These are phyloP conservation scores for Tenthredo livida DNA, from an alignment of 2,888 invertebrate genomes.

Conservation along the genomic window DNA sequence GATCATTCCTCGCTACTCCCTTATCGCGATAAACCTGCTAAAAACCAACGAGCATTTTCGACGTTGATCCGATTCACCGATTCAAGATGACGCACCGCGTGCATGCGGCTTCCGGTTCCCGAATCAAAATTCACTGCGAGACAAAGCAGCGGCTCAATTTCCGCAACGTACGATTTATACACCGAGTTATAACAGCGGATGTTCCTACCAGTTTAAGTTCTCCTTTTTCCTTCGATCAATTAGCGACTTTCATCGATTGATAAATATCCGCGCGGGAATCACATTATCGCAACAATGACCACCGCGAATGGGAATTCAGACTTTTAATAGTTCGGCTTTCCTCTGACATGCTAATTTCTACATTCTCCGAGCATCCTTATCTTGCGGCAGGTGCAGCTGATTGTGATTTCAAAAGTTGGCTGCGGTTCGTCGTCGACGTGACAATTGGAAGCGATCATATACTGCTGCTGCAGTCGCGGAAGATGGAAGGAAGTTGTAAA, in stretches of 20 bases:
- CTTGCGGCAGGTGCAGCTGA: neutral
- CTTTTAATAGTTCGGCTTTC: constrained; percentile 5
- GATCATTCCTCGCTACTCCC: neutral
- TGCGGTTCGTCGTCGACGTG: neutral
- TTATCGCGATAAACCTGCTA: too few species aligned
- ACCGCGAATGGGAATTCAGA: too few species aligned
- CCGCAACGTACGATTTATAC: neutral
- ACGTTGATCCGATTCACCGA: constrained; percentile 15
- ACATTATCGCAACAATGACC: neutral
- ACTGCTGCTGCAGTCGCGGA: neutral
- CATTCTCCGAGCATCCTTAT: neutral
- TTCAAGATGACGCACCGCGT: constrained; percentile 4
- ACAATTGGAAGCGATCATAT: neutral
- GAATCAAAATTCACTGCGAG: constrained; percentile 44
- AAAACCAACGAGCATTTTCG: neutral
- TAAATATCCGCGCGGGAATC: neutral
- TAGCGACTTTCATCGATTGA: neutral
- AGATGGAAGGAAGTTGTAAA: constrained; percentile 73
- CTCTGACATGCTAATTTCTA: constrained; percentile 28
- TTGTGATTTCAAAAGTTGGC: neutral
- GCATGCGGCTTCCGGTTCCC: constrained; percentile 20
- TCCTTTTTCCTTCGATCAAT: neutral
- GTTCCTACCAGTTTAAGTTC: neutral
- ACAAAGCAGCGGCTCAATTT: constrained; percentile 13
- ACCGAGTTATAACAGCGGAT: neutral